Base-by-base conservation (phyloP, 1,140 invertebrate genomes). In the Drosophila gunungcola region DNA sequence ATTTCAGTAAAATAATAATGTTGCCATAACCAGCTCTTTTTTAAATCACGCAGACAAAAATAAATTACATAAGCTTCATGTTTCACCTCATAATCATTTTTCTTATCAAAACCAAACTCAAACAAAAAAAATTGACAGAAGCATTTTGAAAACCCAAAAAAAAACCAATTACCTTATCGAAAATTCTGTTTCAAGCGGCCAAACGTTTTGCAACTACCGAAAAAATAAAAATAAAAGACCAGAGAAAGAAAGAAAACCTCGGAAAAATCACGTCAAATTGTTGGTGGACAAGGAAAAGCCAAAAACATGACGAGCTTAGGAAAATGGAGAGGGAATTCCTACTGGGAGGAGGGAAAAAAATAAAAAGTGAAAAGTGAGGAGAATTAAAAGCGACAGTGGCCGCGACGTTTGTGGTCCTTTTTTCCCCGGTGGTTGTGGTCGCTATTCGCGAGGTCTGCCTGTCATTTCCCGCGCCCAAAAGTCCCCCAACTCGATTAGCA, bases 341-440 rank as follows among this genome's bases (percentile, higher is more conserved):
- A 25, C 4, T 11, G 39, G 12, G 7, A 55, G 41, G 27, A 7
- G 11, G 16, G 32, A 7, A n/a, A 36, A 52, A 49, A 45, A 25
- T 41, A 32, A 57, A 82, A 63, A 68, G 53, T 46, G 68, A 72
- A 80, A 84, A 70, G 63, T 64, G 73, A 77, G 68, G 68, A 84
- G 84, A 84, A 89, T 89, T 84, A 88, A 88, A 84, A 84, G 80
- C 84, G 77, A 58, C 84, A 84, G 75, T 34, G 52, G 73, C 84
- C 80, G 80, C 83, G 83, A 88, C 60, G 72, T 58, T 77, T 86
- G 82, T 82, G 82, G 83, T 81, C 60, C 64, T 13, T 38, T 58
- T 48, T 38, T 48, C 43, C 67, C 67, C 72, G 69, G 61, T 45
- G 54, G 45, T 39, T 75, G 82, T 72, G 82, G 82, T 78, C 82